Percentiles rank a stretch among this genome's conserved stretches.
Evolutionary conservation across 2,888 invertebrate species (phyloP).

Genomic region (Onthophagus sagittarius): DNA sequence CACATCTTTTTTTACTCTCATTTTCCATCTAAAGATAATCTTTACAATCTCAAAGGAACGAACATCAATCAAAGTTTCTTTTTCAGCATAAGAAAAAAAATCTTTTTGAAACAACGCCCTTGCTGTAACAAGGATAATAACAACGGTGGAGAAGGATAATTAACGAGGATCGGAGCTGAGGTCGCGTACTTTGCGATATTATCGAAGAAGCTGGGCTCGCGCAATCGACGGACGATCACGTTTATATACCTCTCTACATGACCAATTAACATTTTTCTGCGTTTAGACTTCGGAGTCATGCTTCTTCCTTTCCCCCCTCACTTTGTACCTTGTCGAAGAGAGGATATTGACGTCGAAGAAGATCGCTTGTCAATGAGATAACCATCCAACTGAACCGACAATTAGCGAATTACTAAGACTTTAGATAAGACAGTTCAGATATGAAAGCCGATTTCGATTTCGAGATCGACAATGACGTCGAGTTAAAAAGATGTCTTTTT

Average conservation of each 20-base stretch:
- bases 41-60: not conserved
- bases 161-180: not conserved
- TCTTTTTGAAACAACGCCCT: not conserved
- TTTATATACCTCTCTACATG: not conserved
- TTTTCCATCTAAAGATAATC: not conserved
- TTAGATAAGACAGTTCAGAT: no score
- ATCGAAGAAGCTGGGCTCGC: not conserved
- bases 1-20: not conserved
- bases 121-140: not conserved
- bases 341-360: not conserved
- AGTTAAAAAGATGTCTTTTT: no score
- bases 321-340: not conserved
- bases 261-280: not conserved
- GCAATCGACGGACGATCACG: not conserved
- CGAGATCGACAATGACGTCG: no score
- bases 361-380: not conserved
- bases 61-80: not conserved
- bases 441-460: no score
- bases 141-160: not conserved
- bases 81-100: not conserved
- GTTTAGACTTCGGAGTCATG: not conserved
- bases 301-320: not conserved
- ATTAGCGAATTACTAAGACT: not conserved
- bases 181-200: not conserved
- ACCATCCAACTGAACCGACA: not conserved